Evolutionary conservation across 2,888 invertebrate species (phyloP).

Genomic region (Nephrotoma guestfalica): DNA sequence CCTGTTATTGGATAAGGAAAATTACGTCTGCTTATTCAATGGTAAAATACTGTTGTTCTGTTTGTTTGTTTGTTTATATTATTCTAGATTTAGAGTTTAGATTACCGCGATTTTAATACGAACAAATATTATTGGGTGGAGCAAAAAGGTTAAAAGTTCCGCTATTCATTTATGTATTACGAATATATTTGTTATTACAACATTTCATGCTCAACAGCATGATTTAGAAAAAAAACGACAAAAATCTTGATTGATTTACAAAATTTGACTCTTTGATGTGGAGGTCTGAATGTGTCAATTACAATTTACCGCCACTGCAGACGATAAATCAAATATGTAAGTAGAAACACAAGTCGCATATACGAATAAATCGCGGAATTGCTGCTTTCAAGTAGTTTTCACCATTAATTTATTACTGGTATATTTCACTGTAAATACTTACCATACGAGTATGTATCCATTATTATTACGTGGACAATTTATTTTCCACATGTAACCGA

Average conservation of each 20-base stretch:
- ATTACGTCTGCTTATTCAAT: background rate
- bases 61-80: background rate
- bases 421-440: background rate
- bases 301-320: background rate
- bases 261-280: background rate
- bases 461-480: background rate
- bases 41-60: background rate
- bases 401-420: background rate
- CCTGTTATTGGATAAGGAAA: background rate
- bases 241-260: background rate
- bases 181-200: background rate
- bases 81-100: background rate
- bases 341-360: background rate
- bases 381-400: background rate
- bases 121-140: background rate
- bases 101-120: background rate
- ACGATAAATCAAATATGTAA: background rate
- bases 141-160: background rate
- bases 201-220: background rate
- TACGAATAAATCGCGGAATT: background rate
- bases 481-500: background rate
- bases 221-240: too few relatives aligned
- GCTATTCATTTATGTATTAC: background rate
- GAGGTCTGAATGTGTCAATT: background rate
- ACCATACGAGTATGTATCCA: too few relatives aligned